Conservation (phyloP, 2,888 invertebrate species). For the Drosophila emarginata region DNA sequence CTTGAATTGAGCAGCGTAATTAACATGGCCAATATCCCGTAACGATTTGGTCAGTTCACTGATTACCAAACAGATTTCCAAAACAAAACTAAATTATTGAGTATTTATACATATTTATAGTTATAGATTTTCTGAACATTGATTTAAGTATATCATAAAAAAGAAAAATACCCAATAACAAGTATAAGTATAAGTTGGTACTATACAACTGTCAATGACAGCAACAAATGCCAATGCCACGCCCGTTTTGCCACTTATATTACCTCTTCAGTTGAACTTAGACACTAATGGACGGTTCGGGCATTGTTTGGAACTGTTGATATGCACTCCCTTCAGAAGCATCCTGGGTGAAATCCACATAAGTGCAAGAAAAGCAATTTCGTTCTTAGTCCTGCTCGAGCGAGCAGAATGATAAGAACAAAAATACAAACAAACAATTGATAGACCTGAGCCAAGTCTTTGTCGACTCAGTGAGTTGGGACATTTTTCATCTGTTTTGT, state of each 20-base stretch:
- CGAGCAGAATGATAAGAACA: slow-evolving; percentile 28
- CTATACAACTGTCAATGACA: slow-evolving; percentile 6
- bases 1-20: slow-evolving; percentile 25
- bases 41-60: slow-evolving; percentile 32
- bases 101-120: slow-evolving; percentile 1
- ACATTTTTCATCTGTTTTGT: slow-evolving; percentile 22
- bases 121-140: neutral
- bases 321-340: neutral
- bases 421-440: neutral
- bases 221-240: slow-evolving; percentile 14
- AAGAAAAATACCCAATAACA: neutral
- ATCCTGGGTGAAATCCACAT: slow-evolving; percentile 1
- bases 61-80: slow-evolving; percentile 28
- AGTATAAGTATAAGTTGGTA: too few species aligned
- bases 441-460: slow-evolving; percentile 12
- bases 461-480: slow-evolving; percentile 17
- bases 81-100: slow-evolving; percentile 12
- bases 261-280: neutral
- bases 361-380: slow-evolving; percentile 23
- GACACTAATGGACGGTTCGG: slow-evolving; percentile 1
- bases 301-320: slow-evolving; percentile 12
- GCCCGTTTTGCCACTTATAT: neutral
- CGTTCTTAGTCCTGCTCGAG: slow-evolving; percentile 5
- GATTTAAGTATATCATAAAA: too few species aligned
- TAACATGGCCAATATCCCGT: slow-evolving; percentile 36